Evolutionary conservation across 2,888 invertebrate species (phyloP).

Genomic region (Dorcus parallelipipedus): DNA sequence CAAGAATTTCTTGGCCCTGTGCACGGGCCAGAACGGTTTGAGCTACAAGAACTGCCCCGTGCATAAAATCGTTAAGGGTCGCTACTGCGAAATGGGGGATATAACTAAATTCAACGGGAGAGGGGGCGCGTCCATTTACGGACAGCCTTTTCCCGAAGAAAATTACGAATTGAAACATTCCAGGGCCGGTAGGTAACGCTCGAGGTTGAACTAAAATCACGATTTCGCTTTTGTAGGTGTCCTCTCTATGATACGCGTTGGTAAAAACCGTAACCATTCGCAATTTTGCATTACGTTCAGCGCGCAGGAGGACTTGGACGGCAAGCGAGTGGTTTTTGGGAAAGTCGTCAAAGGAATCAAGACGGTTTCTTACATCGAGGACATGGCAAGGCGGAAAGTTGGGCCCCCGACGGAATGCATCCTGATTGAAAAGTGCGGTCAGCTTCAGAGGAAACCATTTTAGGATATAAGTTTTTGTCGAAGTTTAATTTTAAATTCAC

Average conservation of each 20-base stretch:
- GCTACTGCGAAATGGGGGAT: conserved; percentile 56
- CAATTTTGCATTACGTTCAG: conserved; percentile 53
- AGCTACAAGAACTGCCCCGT: conserved; percentile 45
- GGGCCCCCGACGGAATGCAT: conserved; percentile 43
- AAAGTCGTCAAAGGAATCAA: conserved; percentile 45
- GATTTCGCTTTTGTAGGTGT: conserved; percentile 35
- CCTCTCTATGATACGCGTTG: conserved; percentile 47
- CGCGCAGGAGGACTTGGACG: conserved; percentile 46
- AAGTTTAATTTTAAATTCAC: no score
- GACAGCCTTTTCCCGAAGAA: conserved; percentile 49
- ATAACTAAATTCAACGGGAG: conserved; percentile 52
- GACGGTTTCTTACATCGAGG: conserved; percentile 41
- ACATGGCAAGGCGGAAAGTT: conserved; percentile 37
- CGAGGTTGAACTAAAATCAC: not conserved
- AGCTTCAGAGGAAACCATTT: not conserved
- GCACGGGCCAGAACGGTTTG: conserved; percentile 34
- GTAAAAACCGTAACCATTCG: conserved; percentile 47
- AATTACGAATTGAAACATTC: conserved; percentile 49
- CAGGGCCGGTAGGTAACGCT: conserved; percentile 42
- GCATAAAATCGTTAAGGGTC: conserved; percentile 50
- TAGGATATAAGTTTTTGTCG: no score
- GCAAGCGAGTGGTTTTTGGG: conserved; percentile 53
- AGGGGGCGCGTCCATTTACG: conserved; percentile 53
- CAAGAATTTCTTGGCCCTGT: conserved; percentile 45
- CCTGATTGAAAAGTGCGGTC: conserved; percentile 40